A percentile compares a stretch with the other conserved stretches of the same genome.
phyloP scores from a whole-genome alignment of 2,113 vertebrate species.

The Pelusios castaneus region DNA sequence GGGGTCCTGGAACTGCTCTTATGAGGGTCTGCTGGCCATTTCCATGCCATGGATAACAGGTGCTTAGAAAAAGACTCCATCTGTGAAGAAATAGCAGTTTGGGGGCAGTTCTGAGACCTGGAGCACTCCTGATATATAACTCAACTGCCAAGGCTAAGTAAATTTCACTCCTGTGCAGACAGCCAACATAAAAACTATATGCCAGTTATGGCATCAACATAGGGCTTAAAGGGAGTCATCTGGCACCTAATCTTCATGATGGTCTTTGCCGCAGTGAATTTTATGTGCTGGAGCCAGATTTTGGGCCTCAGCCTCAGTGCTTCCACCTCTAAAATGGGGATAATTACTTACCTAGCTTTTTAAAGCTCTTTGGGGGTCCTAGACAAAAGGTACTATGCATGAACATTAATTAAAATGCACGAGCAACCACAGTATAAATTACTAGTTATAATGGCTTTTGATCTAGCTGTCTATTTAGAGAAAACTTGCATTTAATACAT shows the following conservation, averaged over 20 bases:
- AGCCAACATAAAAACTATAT: neutral
- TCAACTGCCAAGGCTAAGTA: neutral
- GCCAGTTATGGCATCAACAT: neutral
- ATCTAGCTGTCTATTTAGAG: slow-evolving; percentile 5
- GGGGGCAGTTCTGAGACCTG: neutral
- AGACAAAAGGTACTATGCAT: neutral
- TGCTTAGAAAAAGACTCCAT: neutral
- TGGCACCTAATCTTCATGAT: neutral
- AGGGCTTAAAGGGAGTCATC: neutral
- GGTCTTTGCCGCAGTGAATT: neutral
- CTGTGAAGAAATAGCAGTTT: neutral
- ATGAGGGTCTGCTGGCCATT: neutral
- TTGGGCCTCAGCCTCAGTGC: neutral
- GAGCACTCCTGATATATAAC: neutral
- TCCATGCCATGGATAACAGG: neutral
- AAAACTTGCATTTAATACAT: neutral
- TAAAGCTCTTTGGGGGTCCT: neutral
- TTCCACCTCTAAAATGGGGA: neutral
- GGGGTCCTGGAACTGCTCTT: neutral
- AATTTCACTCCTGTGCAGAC: neutral
- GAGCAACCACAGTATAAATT: neutral
- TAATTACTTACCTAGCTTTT: neutral
- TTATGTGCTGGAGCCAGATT: neutral
- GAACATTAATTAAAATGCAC: slow-evolving; percentile 17
- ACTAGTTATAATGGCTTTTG: neutral